Evolutionary conservation across 1,140 invertebrate genomes (phyloP).

Genomic region (Cataglyphis hispanica): DNA sequence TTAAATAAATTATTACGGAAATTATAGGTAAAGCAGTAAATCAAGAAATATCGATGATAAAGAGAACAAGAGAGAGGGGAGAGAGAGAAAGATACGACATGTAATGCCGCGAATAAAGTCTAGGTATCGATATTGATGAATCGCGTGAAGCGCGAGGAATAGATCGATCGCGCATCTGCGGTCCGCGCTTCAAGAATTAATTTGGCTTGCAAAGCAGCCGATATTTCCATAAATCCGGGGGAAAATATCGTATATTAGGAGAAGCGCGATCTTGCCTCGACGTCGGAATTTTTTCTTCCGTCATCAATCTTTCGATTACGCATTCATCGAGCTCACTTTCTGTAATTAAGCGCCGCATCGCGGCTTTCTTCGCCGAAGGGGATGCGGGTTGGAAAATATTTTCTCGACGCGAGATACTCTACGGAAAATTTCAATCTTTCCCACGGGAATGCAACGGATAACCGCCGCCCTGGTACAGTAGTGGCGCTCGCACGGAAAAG

Average conservation of each 20-base stretch:
- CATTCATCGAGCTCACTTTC: constrained; percentile 49
- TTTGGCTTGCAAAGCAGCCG: constrained; percentile 58
- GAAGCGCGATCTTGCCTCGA: background rate
- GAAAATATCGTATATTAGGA: constrained; percentile 29
- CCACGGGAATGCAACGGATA: constrained; percentile 51
- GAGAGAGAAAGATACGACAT: background rate
- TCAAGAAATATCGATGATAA: too few species aligned
- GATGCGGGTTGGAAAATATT: constrained; percentile 41
- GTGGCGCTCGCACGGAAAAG: background rate
- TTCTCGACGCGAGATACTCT: constrained; percentile 49
- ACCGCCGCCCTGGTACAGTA: background rate
- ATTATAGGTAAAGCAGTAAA: background rate
- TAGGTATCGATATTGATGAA: background rate
- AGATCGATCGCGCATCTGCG: constrained; percentile 33
- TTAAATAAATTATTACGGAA: constrained; percentile 20
- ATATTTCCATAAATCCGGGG: constrained; percentile 55
- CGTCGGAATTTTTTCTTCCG: constrained; percentile 27
- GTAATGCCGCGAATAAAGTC: background rate
- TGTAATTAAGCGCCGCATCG: constrained; percentile 38
- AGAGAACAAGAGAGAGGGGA: too few species aligned
- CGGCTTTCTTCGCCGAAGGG: constrained; percentile 20
- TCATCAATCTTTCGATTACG: constrained; percentile 57
- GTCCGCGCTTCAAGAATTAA: constrained; percentile 31
- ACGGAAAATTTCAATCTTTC: constrained; percentile 71
- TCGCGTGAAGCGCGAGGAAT: background rate